Evolutionary conservation across 2,797 vertebrate species (phyloP).

Genomic region (Galaxias olidus): DNA sequence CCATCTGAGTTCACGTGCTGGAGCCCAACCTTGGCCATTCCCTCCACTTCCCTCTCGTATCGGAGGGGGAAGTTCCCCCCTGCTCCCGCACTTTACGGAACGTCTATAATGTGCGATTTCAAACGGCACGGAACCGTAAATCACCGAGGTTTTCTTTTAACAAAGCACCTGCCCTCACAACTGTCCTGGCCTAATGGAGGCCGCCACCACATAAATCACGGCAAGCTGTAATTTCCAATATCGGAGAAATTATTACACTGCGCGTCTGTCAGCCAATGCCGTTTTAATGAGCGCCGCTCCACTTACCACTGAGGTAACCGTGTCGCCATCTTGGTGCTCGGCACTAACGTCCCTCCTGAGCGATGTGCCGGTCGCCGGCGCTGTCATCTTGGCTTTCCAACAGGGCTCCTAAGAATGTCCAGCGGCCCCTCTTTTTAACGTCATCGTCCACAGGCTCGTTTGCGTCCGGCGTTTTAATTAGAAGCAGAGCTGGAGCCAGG

Average conservation of each 20-base stretch:
- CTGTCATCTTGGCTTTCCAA: constrained; percentile 59
- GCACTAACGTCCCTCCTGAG: constrained; percentile 63
- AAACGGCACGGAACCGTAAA: constrained; percentile 56
- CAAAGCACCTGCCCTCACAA: constrained; percentile 67
- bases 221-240: constrained; percentile 71
- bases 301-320: constrained; percentile 51
- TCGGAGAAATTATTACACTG: constrained; percentile 70
- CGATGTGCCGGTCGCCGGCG: constrained; percentile 52
- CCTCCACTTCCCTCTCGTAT: constrained; percentile 2
- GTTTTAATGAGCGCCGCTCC: constrained; percentile 68
- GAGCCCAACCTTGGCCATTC: constrained; percentile 19
- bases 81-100: constrained; percentile 34
- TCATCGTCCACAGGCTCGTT: not conserved
- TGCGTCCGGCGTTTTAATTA: constrained; percentile 41
- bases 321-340: constrained; percentile 50
- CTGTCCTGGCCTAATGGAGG: constrained; percentile 62
- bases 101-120: constrained; percentile 59
- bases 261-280: constrained; percentile 68
- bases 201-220: constrained; percentile 68
- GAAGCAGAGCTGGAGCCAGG: constrained; percentile 21
- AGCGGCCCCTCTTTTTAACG: constrained; percentile 48
- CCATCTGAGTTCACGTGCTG: constrained; percentile 44
- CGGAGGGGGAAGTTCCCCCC: not conserved
- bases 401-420: constrained; percentile 60
- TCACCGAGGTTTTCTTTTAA: constrained; percentile 52